Conservation (phyloP, 2,797 vertebrate genomes). For the Threskiornis aethiopicus region DNA sequence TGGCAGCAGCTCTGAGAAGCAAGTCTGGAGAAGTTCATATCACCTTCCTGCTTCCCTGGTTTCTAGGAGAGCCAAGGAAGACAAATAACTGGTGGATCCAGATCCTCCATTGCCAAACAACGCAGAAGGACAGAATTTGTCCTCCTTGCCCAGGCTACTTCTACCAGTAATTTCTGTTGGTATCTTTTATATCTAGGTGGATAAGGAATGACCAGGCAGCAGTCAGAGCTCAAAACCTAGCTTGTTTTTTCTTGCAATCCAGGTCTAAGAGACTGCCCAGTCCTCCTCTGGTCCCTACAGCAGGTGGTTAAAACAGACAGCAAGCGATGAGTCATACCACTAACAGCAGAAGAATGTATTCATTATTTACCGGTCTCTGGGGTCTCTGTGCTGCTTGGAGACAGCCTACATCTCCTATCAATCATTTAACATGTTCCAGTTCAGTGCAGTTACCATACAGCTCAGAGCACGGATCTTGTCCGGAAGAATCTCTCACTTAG, state of each 20-base stretch:
- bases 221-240: not conserved
- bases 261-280: not conserved
- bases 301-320: not conserved
- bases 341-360: not conserved
- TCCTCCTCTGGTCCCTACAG: not conserved
- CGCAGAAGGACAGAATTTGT: not conserved
- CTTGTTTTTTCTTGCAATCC: not conserved
- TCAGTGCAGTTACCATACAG: constrained; percentile 4
- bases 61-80: not conserved
- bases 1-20: not conserved
- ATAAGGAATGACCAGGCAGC: not conserved
- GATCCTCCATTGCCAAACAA: not conserved
- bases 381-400: not conserved
- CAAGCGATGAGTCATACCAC: constrained; percentile 15
- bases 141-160: not conserved
- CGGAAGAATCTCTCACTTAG: not conserved
- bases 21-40: not conserved
- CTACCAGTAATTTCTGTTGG: not conserved
- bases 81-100: not conserved
- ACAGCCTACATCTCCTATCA: not conserved
- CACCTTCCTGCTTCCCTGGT: not conserved
- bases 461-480: not conserved
- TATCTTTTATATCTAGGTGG: not conserved
- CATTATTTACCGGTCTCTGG: constrained; percentile 34
- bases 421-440: not conserved